These are phyloP conservation scores for Motacilla tschutschensis DNA, from an alignment of 2,113 vertebrate species.

Conservation along the genomic window DNA sequence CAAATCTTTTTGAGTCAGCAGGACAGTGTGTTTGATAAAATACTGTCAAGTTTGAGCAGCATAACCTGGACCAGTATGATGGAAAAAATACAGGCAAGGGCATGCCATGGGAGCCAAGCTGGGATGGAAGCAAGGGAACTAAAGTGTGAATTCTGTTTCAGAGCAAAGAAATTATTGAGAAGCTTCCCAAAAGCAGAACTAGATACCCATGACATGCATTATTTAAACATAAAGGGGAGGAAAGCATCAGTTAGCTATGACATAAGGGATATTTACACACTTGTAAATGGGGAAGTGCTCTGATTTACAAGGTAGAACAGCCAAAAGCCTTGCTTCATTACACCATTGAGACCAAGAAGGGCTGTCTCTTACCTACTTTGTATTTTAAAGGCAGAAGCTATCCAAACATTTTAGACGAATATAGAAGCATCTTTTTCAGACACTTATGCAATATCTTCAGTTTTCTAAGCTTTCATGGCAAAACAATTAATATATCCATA, in stretches of 20 bases:
- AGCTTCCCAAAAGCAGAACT: neutral
- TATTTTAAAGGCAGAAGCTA: neutral
- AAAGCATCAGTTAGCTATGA: neutral
- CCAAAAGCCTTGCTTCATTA: neutral
- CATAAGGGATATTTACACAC: neutral
- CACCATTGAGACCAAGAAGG: neutral
- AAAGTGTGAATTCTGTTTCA: neutral
- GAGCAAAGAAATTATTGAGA: neutral
- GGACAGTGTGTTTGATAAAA: neutral
- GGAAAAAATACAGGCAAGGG: neutral
- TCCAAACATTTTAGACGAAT: neutral
- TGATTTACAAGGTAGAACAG: neutral
- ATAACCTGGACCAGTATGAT: neutral
- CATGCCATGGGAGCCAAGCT: neutral
- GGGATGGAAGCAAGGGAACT: neutral
- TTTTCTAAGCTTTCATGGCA: neutral
- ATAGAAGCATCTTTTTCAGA: neutral
- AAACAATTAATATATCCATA: neutral
- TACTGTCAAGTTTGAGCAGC: neutral
- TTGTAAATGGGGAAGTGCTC: neutral
- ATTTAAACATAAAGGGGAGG: neutral
- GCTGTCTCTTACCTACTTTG: neutral
- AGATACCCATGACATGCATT: neutral
- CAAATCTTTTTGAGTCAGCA: neutral
- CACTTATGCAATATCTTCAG: neutral